Conservation (phyloP, 2,113 vertebrate species). For the Protobothrops mucrosquamatus region DNA sequence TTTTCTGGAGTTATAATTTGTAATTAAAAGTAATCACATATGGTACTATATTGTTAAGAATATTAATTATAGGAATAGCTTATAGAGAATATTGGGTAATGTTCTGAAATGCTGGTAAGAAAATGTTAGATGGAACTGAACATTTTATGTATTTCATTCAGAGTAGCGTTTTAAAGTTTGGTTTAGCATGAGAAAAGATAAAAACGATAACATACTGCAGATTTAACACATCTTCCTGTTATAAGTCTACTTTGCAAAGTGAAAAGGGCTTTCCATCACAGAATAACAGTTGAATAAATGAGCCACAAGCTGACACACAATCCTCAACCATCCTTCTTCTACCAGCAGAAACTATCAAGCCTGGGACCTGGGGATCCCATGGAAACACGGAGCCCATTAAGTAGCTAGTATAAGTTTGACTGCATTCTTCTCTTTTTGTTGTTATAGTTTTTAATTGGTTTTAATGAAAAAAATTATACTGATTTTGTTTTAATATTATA, state of each 20-base stretch:
- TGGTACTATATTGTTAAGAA: background rate
- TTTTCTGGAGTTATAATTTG: conserved; percentile 14
- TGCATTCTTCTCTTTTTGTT: too few species aligned
- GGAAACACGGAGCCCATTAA: too few species aligned
- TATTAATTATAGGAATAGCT: background rate
- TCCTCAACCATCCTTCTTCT: background rate
- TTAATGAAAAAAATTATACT: too few species aligned
- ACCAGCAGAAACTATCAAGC: background rate
- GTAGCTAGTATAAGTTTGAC: too few species aligned
- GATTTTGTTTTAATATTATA: too few species aligned
- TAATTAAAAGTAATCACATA: background rate
- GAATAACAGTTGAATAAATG: background rate
- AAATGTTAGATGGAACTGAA: background rate
- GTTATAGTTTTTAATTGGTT: too few species aligned
- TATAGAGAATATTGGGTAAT: background rate
- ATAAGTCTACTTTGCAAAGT: background rate
- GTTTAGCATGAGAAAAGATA: background rate
- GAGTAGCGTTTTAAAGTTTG: rapidly evolving
- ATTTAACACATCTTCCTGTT: background rate
- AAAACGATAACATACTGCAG: background rate
- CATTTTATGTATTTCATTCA: background rate
- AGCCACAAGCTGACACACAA: background rate
- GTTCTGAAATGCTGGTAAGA: background rate
- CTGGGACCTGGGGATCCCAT: background rate
- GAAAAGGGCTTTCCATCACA: background rate